Evolutionary conservation across 1,140 invertebrate species (phyloP).

Genomic region (Agrilus planipennis): DNA sequence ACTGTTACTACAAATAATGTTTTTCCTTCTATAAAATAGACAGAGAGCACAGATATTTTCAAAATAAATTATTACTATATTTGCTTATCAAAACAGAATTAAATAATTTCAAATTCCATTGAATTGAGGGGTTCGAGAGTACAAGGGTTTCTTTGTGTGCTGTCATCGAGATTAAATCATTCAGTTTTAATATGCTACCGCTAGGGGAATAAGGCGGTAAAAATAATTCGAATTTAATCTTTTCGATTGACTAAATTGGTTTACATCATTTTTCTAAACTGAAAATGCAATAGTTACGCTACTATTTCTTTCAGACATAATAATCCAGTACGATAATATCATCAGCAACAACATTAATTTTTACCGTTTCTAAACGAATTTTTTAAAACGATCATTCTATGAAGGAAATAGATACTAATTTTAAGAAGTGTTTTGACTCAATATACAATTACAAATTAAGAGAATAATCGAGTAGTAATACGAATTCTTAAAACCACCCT

Average conservation of each 20-base stretch:
- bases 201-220: constrained; percentile 9
- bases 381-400: too few species aligned
- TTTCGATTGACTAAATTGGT: too few species aligned
- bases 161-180: constrained; percentile 24
- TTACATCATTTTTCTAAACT: too few species aligned
- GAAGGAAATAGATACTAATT: too few species aligned
- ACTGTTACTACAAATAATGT: constrained; percentile 7
- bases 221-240: constrained; percentile 5
- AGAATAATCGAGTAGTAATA: too few species aligned
- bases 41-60: background rate
- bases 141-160: constrained; percentile 19
- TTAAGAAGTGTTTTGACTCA: too few species aligned
- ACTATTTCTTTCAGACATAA: background rate
- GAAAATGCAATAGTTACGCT: too few species aligned
- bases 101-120: constrained; percentile 17
- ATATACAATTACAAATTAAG: too few species aligned
- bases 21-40: constrained; percentile 5
- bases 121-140: constrained; percentile 47
- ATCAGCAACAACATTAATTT: background rate
- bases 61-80: constrained; percentile 8
- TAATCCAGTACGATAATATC: background rate
- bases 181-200: constrained; percentile 21
- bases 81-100: constrained; percentile 12
- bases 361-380: too few species aligned
- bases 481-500: too few species aligned